Percentiles rank a stretch among this genome's conserved stretches.
These are phyloP conservation scores for Battus philenor DNA, from an alignment of 1,140 invertebrate genomes.

Conservation along the genomic window DNA sequence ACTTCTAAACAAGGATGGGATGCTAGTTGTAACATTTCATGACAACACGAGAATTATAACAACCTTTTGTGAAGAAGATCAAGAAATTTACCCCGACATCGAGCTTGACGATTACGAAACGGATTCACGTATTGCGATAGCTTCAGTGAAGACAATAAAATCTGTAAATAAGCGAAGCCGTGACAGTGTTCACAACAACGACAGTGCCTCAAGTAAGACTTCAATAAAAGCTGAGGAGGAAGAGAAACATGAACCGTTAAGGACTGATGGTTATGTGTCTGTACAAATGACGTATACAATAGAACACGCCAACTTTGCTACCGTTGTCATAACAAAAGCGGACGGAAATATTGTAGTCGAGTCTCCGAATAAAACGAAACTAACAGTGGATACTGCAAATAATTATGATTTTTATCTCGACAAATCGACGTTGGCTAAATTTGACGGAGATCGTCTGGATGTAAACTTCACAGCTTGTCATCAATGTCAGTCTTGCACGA, in stretches of 20 bases:
- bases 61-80: slow-evolving; percentile 57
- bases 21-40: slow-evolving; percentile 61
- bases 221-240: slow-evolving; percentile 27
- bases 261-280: slow-evolving; percentile 68
- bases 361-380: slow-evolving; percentile 45
- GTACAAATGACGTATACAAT: slow-evolving; percentile 66
- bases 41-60: slow-evolving; percentile 75
- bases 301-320: slow-evolving; percentile 76
- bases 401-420: slow-evolving; percentile 46
- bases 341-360: slow-evolving; percentile 44
- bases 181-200: no score
- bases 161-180: no score
- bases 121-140: no score
- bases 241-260: slow-evolving; percentile 18
- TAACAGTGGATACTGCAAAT: slow-evolving; percentile 42
- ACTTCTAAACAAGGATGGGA: slow-evolving; percentile 71
- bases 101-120: no score
- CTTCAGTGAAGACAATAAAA: no score
- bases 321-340: slow-evolving; percentile 64
- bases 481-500: slow-evolving; percentile 39
- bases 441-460: slow-evolving; percentile 44
- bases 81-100: slow-evolving; percentile 59
- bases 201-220: no score
- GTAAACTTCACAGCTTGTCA: slow-evolving; percentile 43
- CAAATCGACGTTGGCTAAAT: slow-evolving; percentile 36